Evolutionary conservation across 2,888 invertebrate species (phyloP), one percentile per base, ranked within the genome.

Genomic region (Sarcophaga carnaria): DNA sequence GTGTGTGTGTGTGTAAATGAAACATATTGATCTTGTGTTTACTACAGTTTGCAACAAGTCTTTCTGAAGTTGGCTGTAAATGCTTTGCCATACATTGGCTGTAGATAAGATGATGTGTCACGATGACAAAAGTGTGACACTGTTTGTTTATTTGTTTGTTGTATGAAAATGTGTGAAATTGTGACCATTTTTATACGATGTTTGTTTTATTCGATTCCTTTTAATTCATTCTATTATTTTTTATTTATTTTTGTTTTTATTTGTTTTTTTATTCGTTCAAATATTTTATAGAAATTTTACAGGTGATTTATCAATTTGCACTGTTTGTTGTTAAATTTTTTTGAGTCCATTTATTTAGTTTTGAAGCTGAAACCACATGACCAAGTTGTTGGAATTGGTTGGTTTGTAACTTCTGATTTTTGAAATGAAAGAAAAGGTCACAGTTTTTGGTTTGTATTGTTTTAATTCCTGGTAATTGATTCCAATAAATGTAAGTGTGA

Each of bases 231-330:
- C 49, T 11, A 14, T 49, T 49, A 14, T 49, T 14, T 14, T 12
- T 83, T 25, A 62, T 54, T 14, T 66, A 0, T 14, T 77, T 2
- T 54, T 70, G 27, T 1, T 8, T 74, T 70, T 69, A 22, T 22
- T 22, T 22, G 2, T 3, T 25, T 25, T 60, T 80, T 83, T 67
- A 70, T 64, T 69, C 75, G 66, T 22, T 79, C 78, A 83, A 83
- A 83, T 83, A 75, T 85, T 84, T 81, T 84, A 74, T 74, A 66
- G 70, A 81, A 83, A 62, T 89, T 37, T 88, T 82, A 88, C 88
- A 89, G 88, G 87, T 89, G 89, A 89, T 89, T 89, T 88, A 86
- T 89, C 88, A 85, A 82, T 85, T 88, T 88, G 84, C 67, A 80
- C 82, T 87, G 87, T 87, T 87, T 22, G 27, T 64, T 66, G n/a